Base-by-base conservation (phyloP, 2,113 vertebrate species). In the Athene noctua region DNA sequence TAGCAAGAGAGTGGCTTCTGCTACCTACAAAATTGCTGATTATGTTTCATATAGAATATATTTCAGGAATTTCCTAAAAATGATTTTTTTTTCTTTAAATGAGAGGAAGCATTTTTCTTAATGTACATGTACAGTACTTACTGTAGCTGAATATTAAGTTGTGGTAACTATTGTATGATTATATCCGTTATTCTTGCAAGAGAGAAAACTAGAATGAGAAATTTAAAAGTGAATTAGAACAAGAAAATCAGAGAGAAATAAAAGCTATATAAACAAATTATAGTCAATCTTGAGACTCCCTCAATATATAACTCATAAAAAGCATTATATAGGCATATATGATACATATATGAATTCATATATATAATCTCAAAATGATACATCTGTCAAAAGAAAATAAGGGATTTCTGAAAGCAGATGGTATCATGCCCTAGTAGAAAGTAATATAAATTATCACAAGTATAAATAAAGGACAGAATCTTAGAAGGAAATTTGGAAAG, bases 301-400 rank as follows among this genome's bases (percentile, higher is more conserved):
- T 32, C 57, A 81, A 71, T 86, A 80, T 23, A 68, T 68, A 93
- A 84, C 19, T 55, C 59, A 88, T 55, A 79, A 85, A 90, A 94
- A 86, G 20, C 23, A 89, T 96, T 91, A 87, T 40, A 84, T 57
- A 81, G 91, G 87, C 77, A 92, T 74, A 91, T 84, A 38, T 38
- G 38, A 38, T 38, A 88, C 52, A 80, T 73, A 80, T 75, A 61
- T 75, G 30, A 44, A n/a, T 86, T 90, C 71, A 46, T 87, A 36
- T 80, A 25, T 72, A 6, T 54, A 5, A 38, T 74, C 49, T 70
- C 29, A 79, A 87, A 87, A 91, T 27, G 30, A 87, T 82, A 72
- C 46, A 88, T 83, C 54, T 91, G 75, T 91, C 92, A 93, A 80
- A 92, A 82, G 79, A 96, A 96, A 94, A 91, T 47, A 72, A 72